A percentile compares a stretch with the other conserved stretches of the same genome.
These are phyloP conservation scores for Crotalus horridus DNA, from an alignment of 2,113 vertebrate species.

Conservation along the genomic window DNA sequence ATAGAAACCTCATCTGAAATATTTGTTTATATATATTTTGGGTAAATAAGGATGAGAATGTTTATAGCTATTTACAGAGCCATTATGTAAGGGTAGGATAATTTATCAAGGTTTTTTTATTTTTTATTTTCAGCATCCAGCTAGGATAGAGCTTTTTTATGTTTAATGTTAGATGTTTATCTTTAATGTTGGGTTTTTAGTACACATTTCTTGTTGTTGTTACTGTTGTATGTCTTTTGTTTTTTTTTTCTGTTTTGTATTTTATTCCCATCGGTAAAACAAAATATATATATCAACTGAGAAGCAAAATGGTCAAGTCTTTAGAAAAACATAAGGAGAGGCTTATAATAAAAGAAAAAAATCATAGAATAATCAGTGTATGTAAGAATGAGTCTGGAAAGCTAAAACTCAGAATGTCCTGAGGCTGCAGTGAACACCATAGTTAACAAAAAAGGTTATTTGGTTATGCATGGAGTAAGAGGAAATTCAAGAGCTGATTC, in stretches of 20 bases:
- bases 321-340: not conserved
- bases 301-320: not conserved
- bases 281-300: no score
- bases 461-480: not conserved
- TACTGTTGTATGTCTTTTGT: no score
- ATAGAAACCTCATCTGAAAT: not conserved
- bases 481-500: not conserved
- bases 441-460: not conserved
- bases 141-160: no score
- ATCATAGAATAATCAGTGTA: not conserved
- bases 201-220: not conserved
- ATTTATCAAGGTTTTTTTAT: no score
- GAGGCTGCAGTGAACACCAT: not conserved
- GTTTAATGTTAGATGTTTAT: no score
- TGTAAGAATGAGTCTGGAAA: not conserved
- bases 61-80: not conserved
- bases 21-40: not conserved
- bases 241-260: no score
- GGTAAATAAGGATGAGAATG: not conserved
- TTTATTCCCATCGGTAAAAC: no score
- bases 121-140: no score
- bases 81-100: not conserved
- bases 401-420: not conserved
- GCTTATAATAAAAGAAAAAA: not conserved
- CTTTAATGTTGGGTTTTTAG: not conserved